phyloP scores from a whole-genome alignment of 2,113 vertebrate genomes.

The Brachypteracias leptosomus region DNA sequence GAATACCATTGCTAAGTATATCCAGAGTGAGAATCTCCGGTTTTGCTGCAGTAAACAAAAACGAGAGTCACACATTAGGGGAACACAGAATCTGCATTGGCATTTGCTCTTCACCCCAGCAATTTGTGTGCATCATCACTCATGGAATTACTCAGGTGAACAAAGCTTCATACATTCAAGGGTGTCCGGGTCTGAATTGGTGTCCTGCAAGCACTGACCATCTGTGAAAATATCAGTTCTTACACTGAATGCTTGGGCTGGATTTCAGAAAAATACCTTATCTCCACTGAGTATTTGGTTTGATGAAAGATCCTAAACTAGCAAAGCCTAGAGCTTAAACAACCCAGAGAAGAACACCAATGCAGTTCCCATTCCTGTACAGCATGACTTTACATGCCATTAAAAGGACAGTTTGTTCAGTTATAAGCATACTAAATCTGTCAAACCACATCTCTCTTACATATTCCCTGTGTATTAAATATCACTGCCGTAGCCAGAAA shows the following conservation, averaged over 20 bases:
- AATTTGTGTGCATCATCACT: not conserved
- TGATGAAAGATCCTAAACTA: not conserved
- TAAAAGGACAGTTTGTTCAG: not conserved
- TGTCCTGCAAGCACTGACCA: not conserved
- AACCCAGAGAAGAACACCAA: not conserved
- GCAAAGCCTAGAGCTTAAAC: not conserved
- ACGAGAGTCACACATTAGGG: not conserved
- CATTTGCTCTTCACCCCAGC: not conserved
- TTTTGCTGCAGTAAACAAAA: slow-evolving; percentile 80
- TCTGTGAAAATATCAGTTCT: not conserved
- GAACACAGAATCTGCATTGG: not conserved
- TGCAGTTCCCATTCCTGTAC: not conserved
- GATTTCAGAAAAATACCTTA: not conserved
- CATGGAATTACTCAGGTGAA: not conserved
- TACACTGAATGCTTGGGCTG: not conserved
- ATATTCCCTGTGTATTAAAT: not conserved
- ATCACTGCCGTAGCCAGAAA: not conserved
- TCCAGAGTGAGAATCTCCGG: slow-evolving; percentile 88
- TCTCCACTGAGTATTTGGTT: not conserved
- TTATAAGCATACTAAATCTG: not conserved
- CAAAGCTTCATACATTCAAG: not conserved
- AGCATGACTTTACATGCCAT: fast-evolving
- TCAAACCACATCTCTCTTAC: not conserved
- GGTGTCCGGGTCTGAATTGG: not conserved
- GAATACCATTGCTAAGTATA: slow-evolving; percentile 83